A percentile compares a stretch with the other conserved stretches of the same genome.
phyloP scores from a whole-genome alignment of 2,888 invertebrate genomes.

The Cephus pulcher region DNA sequence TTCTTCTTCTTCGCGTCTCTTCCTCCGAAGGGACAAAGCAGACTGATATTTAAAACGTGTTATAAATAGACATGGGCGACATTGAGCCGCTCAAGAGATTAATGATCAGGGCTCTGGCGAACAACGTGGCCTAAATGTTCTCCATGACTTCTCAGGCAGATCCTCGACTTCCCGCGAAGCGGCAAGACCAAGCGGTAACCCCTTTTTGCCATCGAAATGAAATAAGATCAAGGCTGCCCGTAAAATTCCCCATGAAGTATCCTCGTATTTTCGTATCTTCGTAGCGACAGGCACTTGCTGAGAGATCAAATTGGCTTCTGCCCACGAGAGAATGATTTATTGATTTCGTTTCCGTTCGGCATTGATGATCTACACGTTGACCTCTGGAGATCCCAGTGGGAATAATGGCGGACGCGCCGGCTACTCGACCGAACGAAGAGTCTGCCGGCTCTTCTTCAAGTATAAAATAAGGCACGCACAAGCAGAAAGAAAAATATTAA shows the following conservation, averaged over 20 bases:
- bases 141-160: not conserved
- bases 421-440: not conserved
- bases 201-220: not conserved
- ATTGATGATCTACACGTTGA: not conserved
- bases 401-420: not conserved
- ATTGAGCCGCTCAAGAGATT: constrained; percentile 17
- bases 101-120: constrained; percentile 3
- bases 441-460: not conserved
- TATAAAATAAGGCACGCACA: not conserved
- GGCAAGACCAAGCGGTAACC: not conserved
- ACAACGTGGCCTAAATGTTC: constrained; percentile 13
- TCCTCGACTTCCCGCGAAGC: not conserved
- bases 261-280: not conserved
- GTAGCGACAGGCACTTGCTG: not conserved
- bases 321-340: not conserved
- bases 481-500: not conserved
- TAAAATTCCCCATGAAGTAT: not conserved
- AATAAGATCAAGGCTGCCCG: not conserved
- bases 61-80: constrained; percentile 14
- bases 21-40: constrained; percentile 6
- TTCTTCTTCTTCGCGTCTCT: not conserved
- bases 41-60: constrained; percentile 16
- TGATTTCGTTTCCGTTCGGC: not conserved
- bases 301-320: not conserved
- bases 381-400: not conserved